Evolutionary conservation across 2,113 vertebrate species (phyloP).

Genomic region (Hymenochirus boettgeri): DNA sequence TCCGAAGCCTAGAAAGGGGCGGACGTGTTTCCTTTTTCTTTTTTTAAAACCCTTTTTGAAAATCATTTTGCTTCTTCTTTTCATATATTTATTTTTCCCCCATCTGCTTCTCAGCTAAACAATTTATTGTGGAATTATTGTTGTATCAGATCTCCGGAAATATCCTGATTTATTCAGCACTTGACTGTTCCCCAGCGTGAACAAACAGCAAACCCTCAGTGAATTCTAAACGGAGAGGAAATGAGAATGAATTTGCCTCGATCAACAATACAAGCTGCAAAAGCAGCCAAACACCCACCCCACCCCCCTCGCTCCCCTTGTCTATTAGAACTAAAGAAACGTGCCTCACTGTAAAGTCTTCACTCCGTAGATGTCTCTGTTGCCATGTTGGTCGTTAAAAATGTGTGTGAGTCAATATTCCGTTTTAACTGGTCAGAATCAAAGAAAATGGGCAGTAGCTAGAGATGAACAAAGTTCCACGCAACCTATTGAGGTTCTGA

Average conservation of each 20-base stretch:
- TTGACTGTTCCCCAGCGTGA: constrained; percentile 27
- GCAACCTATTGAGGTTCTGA: too few relatives aligned
- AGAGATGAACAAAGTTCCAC: too few relatives aligned
- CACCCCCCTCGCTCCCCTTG: too few relatives aligned
- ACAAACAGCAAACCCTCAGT: constrained; percentile 36
- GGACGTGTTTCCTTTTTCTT: constrained; percentile 7
- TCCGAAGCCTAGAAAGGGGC: constrained; percentile 17
- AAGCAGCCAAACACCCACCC: too few relatives aligned
- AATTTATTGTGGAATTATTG: constrained; percentile 40
- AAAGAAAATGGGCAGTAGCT: too few relatives aligned
- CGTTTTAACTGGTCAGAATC: too few relatives aligned
- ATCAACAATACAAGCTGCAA: constrained; percentile 5
- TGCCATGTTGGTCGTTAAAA: too few relatives aligned
- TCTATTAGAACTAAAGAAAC: too few relatives aligned
- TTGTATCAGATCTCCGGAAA: constrained; percentile 34
- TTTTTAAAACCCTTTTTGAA: constrained; percentile 32
- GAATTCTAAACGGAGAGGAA: constrained; percentile 28
- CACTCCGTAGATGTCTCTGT: too few relatives aligned
- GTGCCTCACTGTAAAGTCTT: too few relatives aligned
- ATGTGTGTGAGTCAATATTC: too few relatives aligned
- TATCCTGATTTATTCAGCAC: constrained; percentile 42
- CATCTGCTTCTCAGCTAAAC: constrained; percentile 35
- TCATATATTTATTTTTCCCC: constrained; percentile 32
- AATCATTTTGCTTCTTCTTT: constrained; percentile 38
- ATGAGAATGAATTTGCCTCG: not conserved